These are phyloP conservation scores for Hypomecis punctinalis DNA, from an alignment of 2,888 invertebrate species.

Conservation along the genomic window DNA sequence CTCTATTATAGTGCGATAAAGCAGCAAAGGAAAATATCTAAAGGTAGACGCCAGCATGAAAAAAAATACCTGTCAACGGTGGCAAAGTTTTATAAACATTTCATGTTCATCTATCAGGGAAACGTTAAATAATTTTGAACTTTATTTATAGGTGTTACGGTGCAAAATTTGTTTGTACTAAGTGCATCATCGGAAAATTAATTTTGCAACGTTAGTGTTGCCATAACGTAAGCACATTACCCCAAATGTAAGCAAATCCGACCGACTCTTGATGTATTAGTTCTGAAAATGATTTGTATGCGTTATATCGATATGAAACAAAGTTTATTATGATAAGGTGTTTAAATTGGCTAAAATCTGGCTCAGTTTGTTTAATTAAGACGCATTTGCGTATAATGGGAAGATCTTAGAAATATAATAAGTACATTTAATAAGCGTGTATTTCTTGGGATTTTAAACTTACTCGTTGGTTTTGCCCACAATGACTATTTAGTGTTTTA, in stretches of 20 bases:
- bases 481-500: too few species aligned
- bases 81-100: neutral
- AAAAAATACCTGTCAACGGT: constrained; percentile 1
- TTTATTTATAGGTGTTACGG: constrained; percentile 5
- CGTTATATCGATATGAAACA: neutral
- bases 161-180: neutral
- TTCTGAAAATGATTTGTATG: constrained; percentile 9
- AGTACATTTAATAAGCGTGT: neutral
- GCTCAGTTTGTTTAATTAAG: constrained; percentile 9
- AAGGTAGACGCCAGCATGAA: neutral
- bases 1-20: neutral
- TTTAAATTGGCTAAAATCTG: neutral
- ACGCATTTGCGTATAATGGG: too few species aligned
- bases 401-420: neutral
- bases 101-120: constrained; percentile 3
- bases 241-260: constrained; percentile 24
- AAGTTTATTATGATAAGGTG: constrained; percentile 15
- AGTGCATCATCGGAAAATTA: constrained; percentile 1
- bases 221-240: constrained; percentile 28
- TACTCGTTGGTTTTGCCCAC: too few species aligned
- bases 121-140: constrained; percentile 12
- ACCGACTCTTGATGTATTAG: constrained; percentile 18
- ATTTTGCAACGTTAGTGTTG: constrained; percentile 11
- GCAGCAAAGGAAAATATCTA: neutral
- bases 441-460: too few species aligned